phyloP scores from a whole-genome alignment of 2,113 vertebrate genomes.

The Hippocampus mohnikei region DNA sequence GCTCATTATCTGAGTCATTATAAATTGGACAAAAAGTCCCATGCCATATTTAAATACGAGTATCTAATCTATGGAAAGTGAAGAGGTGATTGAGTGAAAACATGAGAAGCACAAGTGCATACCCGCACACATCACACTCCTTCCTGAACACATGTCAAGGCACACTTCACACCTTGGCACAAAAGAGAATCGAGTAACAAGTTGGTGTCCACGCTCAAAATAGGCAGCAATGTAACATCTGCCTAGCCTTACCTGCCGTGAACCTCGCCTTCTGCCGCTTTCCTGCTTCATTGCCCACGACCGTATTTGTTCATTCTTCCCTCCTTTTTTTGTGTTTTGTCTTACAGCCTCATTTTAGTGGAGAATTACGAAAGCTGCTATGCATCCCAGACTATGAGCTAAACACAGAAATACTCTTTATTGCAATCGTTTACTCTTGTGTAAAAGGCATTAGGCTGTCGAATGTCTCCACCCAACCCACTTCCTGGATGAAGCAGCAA shows the following conservation, averaged over 20 bases:
- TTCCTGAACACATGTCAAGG: constrained; percentile 53
- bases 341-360: constrained; percentile 22
- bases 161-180: constrained; percentile 49
- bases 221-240: constrained; percentile 34
- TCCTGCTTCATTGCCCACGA: constrained; percentile 14
- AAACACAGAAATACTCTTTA: neutral
- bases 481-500: neutral
- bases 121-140: constrained; percentile 37
- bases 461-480: neutral
- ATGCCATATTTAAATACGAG: constrained; percentile 11
- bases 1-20: neutral
- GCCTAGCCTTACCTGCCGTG: constrained; percentile 36
- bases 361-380: neutral
- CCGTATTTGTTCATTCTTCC: constrained; percentile 20
- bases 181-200: constrained; percentile 41
- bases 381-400: neutral
- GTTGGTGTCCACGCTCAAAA: constrained; percentile 46
- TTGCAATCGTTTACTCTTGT: neutral
- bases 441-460: neutral
- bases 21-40: constrained; percentile 7
- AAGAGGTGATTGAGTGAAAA: constrained; percentile 6
- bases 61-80: constrained; percentile 6
- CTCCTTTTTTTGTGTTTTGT: constrained; percentile 20
- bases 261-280: constrained; percentile 20
- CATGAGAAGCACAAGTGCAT: constrained; percentile 20